phyloP scores from a whole-genome alignment of 1,140 invertebrate species.

The Apis dorsata region DNA sequence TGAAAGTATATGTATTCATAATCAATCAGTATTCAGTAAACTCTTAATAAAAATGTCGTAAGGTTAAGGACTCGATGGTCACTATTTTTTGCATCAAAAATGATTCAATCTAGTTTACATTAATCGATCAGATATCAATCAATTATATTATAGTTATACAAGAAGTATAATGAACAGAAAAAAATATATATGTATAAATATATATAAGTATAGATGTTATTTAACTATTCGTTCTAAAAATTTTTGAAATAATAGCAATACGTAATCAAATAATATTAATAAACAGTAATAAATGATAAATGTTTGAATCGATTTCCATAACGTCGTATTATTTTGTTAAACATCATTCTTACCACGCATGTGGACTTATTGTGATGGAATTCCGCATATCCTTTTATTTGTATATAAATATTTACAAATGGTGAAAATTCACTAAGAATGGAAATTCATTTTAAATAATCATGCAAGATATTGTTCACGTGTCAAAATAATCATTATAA shows the following conservation, averaged over 20 bases:
- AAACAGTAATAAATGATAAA: not conserved
- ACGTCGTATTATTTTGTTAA: not conserved
- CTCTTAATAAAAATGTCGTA: constrained; percentile 49
- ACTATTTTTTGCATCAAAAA: constrained; percentile 23
- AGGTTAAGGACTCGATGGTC: constrained; percentile 38
- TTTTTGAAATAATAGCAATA: not conserved
- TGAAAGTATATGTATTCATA: constrained; percentile 10
- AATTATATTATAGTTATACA: constrained; percentile 10
- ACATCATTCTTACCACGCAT: not conserved
- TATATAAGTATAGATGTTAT: not conserved
- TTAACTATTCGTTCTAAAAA: not conserved
- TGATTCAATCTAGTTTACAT: constrained; percentile 14
- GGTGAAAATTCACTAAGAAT: not conserved
- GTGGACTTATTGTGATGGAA: not conserved
- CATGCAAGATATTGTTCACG: not conserved
- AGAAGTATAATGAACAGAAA: not conserved
- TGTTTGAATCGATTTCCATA: not conserved
- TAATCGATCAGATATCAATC: constrained; percentile 8
- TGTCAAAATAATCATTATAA: not conserved
- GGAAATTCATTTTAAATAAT: not conserved
- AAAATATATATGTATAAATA: not conserved
- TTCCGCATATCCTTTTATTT: not conserved
- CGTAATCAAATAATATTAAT: not conserved
- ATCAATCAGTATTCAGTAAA: constrained; percentile 44
- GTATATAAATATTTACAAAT: not conserved